These are phyloP conservation scores for Himalopsyche phryganea DNA, from an alignment of 1,140 invertebrate species.

Conservation along the genomic window DNA sequence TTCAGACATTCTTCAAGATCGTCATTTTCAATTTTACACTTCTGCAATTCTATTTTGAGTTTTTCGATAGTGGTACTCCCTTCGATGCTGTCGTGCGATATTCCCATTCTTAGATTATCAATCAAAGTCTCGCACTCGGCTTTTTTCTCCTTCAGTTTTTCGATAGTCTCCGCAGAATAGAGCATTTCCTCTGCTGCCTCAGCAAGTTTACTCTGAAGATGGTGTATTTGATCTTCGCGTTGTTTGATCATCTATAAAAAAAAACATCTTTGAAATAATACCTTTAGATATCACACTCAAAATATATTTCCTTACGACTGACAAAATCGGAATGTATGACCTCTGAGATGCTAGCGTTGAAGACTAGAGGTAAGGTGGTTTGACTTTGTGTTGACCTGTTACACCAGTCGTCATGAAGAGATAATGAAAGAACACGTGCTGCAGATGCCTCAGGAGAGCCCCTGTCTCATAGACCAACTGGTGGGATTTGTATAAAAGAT, in stretches of 20 bases:
- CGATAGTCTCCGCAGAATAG: slow-evolving; percentile 41
- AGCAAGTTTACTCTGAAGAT: slow-evolving; percentile 64
- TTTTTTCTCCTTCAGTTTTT: slow-evolving; percentile 41
- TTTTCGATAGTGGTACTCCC: slow-evolving; percentile 4
- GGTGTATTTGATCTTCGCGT: slow-evolving; percentile 63
- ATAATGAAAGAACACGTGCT: too few species aligned
- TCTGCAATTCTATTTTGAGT: slow-evolving; percentile 12
- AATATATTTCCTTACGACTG: too few species aligned
- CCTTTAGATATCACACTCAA: too few species aligned
- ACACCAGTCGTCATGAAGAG: too few species aligned
- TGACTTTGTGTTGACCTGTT: too few species aligned
- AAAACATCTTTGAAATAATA: too few species aligned
- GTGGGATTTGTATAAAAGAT: too few species aligned
- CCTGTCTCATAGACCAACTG: too few species aligned
- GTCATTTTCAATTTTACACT: slow-evolving; percentile 12
- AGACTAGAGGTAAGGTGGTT: too few species aligned
- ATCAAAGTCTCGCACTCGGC: slow-evolving; percentile 37
- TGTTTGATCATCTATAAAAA: slow-evolving; percentile 52
- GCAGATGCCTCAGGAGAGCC: too few species aligned
- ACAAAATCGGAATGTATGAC: too few species aligned
- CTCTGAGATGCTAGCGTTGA: too few species aligned
- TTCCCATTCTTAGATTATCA: slow-evolving; percentile 25
- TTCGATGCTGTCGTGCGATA: slow-evolving; percentile 8
- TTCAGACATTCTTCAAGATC: slow-evolving; percentile 29
- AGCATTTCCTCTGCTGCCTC: slow-evolving; percentile 67